These are phyloP conservation scores for Apantesis nais DNA, from an alignment of 2,888 invertebrate species.

Conservation along the genomic window DNA sequence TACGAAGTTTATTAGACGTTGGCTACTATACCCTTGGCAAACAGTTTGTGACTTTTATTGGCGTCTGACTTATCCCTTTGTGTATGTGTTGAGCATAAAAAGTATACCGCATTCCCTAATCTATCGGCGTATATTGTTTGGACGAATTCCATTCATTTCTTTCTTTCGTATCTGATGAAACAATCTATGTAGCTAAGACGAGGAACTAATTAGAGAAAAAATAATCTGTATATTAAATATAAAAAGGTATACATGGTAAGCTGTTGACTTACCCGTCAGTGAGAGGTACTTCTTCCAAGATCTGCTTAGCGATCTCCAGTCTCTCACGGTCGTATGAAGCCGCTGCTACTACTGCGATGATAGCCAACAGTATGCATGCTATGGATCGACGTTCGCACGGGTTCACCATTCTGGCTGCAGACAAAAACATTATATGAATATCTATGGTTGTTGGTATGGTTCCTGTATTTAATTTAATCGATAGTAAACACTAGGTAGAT, in stretches of 20 bases:
- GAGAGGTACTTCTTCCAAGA: conserved; percentile 88
- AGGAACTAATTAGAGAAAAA: not conserved
- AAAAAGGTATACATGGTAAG: too few species aligned
- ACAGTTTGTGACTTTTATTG: conserved; percentile 10
- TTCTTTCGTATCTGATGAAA: too few species aligned
- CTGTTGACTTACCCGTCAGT: conserved; percentile 86
- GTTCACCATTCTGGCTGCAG: conserved; percentile 71
- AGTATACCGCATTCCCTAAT: not conserved
- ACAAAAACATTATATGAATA: not conserved
- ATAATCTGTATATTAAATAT: too few species aligned
- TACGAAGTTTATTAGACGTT: conserved; percentile 5
- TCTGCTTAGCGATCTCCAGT: conserved; percentile 87
- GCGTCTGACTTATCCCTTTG: not conserved
- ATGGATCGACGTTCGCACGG: conserved; percentile 68
- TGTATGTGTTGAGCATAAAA: conserved; percentile 1
- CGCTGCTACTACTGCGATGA: conserved; percentile 82
- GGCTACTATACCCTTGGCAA: conserved; percentile 8
- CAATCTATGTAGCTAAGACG: not conserved
- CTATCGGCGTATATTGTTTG: not conserved
- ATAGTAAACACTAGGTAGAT: too few species aligned
- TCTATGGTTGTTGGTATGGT: too few species aligned
- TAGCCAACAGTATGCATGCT: conserved; percentile 76
- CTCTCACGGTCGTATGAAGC: conserved; percentile 85
- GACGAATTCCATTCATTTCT: not conserved
- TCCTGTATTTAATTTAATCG: too few species aligned